These are phyloP conservation scores for Pluvianellus socialis DNA, from an alignment of 2,113 vertebrate species.

Conservation along the genomic window DNA sequence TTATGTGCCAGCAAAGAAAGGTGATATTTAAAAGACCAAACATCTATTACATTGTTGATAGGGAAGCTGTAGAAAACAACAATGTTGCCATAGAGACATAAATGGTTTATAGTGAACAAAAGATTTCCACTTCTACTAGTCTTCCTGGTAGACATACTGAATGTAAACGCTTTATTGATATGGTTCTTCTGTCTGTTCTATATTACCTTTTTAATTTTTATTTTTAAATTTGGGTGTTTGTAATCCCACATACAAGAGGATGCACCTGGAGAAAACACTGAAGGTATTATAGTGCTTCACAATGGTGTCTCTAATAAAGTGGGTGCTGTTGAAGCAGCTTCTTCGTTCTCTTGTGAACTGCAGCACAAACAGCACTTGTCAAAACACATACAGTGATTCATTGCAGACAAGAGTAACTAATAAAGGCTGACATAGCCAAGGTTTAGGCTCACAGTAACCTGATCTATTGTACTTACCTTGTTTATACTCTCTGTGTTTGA, in stretches of 20 bases:
- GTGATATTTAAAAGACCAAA: neutral
- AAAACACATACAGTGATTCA: neutral
- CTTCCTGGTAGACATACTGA: neutral
- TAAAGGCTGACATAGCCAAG: neutral
- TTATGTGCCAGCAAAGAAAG: neutral
- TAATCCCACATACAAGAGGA: neutral
- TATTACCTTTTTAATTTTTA: neutral
- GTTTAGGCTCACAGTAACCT: neutral
- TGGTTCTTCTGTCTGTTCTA: neutral
- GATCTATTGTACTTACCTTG: neutral
- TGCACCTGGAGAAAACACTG: neutral
- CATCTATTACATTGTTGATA: neutral
- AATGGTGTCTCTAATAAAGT: neutral
- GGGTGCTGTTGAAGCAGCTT: neutral
- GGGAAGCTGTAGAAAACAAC: neutral
- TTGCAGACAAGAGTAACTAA: neutral
- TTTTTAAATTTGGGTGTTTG: neutral
- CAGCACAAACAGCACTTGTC: neutral
- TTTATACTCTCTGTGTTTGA: neutral
- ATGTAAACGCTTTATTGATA: neutral
- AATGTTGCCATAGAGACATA: slow-evolving; percentile 49
- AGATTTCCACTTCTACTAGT: neutral
- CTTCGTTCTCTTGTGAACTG: neutral
- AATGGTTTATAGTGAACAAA: neutral
- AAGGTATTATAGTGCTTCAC: neutral